A percentile compares a stretch with the other conserved stretches of the same genome.
Evolutionary conservation across 2,888 invertebrate genomes (phyloP).

Genomic region (Stenodera caucasica): DNA sequence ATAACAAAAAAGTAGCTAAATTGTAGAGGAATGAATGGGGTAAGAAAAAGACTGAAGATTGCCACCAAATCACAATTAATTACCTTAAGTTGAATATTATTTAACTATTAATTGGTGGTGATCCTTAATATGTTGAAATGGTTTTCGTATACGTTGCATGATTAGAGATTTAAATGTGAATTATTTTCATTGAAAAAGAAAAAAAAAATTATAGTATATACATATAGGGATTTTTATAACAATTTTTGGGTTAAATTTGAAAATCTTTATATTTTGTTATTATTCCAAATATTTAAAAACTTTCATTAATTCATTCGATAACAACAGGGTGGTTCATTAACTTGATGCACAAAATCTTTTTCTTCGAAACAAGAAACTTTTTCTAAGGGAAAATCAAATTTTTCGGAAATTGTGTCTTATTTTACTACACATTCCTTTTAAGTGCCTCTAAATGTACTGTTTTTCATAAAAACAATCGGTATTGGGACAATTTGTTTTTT

Average conservation of each 20-base stretch:
- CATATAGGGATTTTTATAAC: constrained; percentile 8
- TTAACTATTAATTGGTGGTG: constrained; percentile 19
- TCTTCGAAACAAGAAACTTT: constrained; percentile 13
- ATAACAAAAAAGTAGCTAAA: constrained; percentile 18
- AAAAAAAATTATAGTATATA: neutral
- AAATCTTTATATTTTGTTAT: constrained; percentile 1
- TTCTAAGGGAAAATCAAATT: constrained; percentile 18
- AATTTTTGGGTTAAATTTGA: constrained; percentile 15
- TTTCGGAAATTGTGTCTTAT: constrained; percentile 31
- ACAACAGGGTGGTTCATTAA: constrained; percentile 33
- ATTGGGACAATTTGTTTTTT: constrained; percentile 41
- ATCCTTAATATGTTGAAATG: constrained; percentile 22
- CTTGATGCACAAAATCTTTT: constrained; percentile 21
- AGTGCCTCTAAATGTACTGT: constrained; percentile 44
- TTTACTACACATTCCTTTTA: constrained; percentile 43
- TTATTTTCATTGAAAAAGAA: neutral
- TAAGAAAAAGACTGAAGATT: constrained; percentile 29
- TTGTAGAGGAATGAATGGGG: constrained; percentile 21
- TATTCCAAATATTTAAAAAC: constrained; percentile 14
- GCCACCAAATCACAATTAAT: constrained; percentile 19
- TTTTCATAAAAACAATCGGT: constrained; percentile 26
- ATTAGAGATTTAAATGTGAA: constrained; percentile 13
- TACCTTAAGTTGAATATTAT: neutral
- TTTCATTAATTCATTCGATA: constrained; percentile 14
- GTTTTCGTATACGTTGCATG: constrained; percentile 19